Base-by-base conservation (phyloP, 2,797 vertebrate genomes). In the Danio tinwini region DNA sequence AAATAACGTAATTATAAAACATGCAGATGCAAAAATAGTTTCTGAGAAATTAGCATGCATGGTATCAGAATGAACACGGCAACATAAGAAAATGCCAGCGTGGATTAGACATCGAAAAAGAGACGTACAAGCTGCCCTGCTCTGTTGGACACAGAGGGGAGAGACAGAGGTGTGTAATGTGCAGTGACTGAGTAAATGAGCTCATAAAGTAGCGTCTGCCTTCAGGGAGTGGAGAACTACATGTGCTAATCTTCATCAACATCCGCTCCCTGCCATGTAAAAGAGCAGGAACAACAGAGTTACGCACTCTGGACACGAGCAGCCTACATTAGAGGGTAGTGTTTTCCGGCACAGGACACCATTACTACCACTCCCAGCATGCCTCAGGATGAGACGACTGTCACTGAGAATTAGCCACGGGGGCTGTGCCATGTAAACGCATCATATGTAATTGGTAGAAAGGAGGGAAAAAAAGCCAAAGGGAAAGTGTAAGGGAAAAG, bases 371-470 rank as follows among this genome's bases (percentile, higher is more conserved):
- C 94, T 89, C 88, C 90, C 94, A 91, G 91, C 92, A 92, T 91
- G 92, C 91, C 81, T 90, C 87, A 91, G 91, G 91, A 94, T 92
- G 91, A 93, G 92, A 92, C 90, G 88, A 89, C 94, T 96, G 94
- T 96, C 94, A 94, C 89, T 90, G 89, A 86, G 90, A 89, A 94
- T 96, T 95, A 96, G 87, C 90, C 88, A 78, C 87, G 70, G 88
- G 90, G 80, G 58, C 72, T 88, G 80, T 17, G 85, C 89, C 86
- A 85, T 77, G 83, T 90, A 88, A 92, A 93, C 86, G 86, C 85
- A 90, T 90, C 87, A 81, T 82, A 86, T 91, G 90, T 91, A 94
- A 93, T 93, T 93, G 93, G 87, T 90, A 49, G 47, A 40, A 65
- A 4, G 64, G 56, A 70, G 37, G 21, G 2, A 68, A 49, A 74